Evolutionary conservation across 2,888 invertebrate species (phyloP).

Genomic region (Chaetoderma sp.): DNA sequence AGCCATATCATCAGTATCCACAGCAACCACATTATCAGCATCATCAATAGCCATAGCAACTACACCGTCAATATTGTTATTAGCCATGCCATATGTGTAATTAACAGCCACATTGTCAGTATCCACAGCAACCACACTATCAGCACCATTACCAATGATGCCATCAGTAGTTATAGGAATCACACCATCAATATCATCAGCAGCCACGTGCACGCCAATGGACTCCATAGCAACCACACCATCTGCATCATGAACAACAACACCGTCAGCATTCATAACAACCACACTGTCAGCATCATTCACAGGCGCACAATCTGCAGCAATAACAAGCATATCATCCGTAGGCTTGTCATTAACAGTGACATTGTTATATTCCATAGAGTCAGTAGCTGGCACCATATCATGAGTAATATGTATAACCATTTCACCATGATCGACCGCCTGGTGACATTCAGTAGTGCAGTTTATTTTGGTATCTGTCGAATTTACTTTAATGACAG

Average conservation of each 20-base stretch:
- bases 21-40: too few species aligned
- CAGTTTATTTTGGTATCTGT: too few species aligned
- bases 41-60: neutral
- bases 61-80: neutral
- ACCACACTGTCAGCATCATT: conserved; percentile 17
- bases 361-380: conserved; percentile 1
- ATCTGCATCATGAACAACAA: conserved; percentile 8
- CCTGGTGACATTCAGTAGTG: too few species aligned
- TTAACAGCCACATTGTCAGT: neutral
- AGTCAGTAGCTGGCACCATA: neutral
- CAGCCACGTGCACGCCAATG: neutral
- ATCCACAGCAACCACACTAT: too few species aligned
- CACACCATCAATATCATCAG: too few species aligned
- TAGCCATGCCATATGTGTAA: neutral
- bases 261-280: conserved; percentile 11
- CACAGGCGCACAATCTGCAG: conserved; percentile 18
- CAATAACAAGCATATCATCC: conserved; percentile 16
- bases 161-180: too few species aligned
- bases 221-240: neutral
- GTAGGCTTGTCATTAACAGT: conserved; percentile 12
- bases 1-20: too few species aligned
- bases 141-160: neutral
- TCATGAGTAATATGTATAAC: too few species aligned
- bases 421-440: too few species aligned
- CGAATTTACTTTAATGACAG: too few species aligned